Conservation (phyloP, 2,888 invertebrate species). For the Thecophora atra region DNA sequence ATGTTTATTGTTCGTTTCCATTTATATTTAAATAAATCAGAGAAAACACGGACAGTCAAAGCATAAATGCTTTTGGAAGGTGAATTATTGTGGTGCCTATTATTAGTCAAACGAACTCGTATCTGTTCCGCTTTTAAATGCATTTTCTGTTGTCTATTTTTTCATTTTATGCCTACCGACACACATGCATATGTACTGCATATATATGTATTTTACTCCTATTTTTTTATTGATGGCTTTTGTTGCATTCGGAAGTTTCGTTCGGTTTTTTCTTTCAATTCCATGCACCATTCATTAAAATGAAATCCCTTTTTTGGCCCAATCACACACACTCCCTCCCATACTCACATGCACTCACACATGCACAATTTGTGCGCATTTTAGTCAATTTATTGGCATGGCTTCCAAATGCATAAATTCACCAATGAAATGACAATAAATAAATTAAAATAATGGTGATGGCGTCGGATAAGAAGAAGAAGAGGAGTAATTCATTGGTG, state of each 20-base stretch:
- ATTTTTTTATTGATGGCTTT: background rate
- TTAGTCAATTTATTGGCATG: slow-evolving; percentile 59
- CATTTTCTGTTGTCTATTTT: background rate
- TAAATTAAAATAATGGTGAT: slow-evolving; percentile 64
- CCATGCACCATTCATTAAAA: slow-evolving; percentile 57
- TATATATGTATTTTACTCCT: background rate
- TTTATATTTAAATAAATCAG: slow-evolving; percentile 62
- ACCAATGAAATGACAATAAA: slow-evolving; percentile 65
- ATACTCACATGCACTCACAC: slow-evolving; percentile 38
- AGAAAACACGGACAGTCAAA: slow-evolving; percentile 37
- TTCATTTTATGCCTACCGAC: background rate
- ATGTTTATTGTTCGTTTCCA: slow-evolving; percentile 44
- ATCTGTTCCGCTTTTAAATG: background rate
- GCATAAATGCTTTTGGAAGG: background rate
- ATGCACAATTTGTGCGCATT: slow-evolving; percentile 62
- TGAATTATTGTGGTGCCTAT: slow-evolving; percentile 53
- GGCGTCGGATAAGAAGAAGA: slow-evolving; percentile 41
- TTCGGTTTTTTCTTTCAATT: background rate
- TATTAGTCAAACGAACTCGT: slow-evolving; percentile 12
- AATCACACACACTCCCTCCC: slow-evolving; percentile 42
- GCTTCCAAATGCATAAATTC: slow-evolving; percentile 62
- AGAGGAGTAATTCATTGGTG: no score
- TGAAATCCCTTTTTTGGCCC: slow-evolving; percentile 58
- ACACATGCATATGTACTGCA: background rate
- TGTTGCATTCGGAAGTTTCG: background rate